Evolutionary conservation across 2,888 invertebrate genomes (phyloP).

Genomic region (Sepiola atlantica): DNA sequence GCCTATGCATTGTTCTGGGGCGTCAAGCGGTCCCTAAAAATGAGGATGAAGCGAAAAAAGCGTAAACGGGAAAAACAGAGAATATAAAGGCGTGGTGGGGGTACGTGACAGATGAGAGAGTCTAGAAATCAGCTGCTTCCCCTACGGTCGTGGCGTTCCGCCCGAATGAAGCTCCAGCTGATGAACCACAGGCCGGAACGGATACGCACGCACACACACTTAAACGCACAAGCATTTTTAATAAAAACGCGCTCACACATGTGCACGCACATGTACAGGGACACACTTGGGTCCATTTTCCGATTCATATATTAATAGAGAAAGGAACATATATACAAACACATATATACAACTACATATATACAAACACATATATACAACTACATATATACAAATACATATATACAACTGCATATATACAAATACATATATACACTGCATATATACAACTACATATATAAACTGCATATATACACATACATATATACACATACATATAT

Average conservation of each 20-base stretch:
- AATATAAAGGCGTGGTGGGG: background rate
- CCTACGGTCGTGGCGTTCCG: background rate
- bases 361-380: background rate
- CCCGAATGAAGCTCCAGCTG: background rate
- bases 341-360: background rate
- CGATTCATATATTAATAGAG: background rate
- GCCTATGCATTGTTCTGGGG: background rate
- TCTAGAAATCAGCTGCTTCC: conserved; percentile 7
- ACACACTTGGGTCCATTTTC: background rate
- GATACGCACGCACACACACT: background rate
- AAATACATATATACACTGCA: no score
- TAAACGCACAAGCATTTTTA: background rate
- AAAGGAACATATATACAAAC: no score
- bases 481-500: background rate
- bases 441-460: no score
- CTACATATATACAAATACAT: no score
- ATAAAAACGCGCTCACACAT: accelerated
- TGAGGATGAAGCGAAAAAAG: conserved; percentile 1
- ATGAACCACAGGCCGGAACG: conserved; percentile 18
- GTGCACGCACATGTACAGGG: background rate
- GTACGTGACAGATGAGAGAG: background rate
- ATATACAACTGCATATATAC: no score
- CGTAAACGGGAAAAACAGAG: background rate
- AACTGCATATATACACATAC: no score
- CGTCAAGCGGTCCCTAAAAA: background rate